A percentile compares a stretch with the other conserved stretches of the same genome.
phyloP scores from a whole-genome alignment of 92 coral and sea anemone species.

The Palythoa grandiflora region DNA sequence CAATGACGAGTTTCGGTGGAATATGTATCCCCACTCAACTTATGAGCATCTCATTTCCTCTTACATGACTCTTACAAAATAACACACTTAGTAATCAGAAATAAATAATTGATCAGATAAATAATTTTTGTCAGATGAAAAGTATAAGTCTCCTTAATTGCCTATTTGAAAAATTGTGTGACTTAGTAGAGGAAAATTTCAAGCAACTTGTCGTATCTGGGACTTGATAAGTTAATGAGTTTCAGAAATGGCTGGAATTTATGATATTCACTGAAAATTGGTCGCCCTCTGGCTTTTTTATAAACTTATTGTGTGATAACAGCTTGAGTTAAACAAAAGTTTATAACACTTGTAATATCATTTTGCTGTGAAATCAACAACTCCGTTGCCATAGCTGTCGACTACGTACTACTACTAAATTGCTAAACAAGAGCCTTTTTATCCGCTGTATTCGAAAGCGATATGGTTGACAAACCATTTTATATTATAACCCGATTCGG shows the following conservation, averaged over 20 bases:
- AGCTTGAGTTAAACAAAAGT: neutral
- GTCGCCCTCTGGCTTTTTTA: neutral
- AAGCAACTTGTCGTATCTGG: too few relatives aligned
- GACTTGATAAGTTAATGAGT: neutral
- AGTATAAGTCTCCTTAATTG: too few relatives aligned
- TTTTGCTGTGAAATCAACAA: neutral
- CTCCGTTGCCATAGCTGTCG: neutral
- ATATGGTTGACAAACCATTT: neutral
- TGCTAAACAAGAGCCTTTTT: neutral
- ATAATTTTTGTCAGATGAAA: too few relatives aligned
- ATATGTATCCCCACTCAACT: too few relatives aligned
- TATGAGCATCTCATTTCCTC: too few relatives aligned
- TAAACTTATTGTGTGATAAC: constrained; percentile 5
- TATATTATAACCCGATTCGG: neutral
- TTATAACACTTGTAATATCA: neutral
- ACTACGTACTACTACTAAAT: neutral
- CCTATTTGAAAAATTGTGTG: too few relatives aligned
- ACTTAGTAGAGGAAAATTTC: too few relatives aligned
- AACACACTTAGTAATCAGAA: too few relatives aligned
- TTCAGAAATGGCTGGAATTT: neutral
- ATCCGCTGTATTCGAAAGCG: neutral
- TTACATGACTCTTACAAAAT: too few relatives aligned
- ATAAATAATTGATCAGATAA: too few relatives aligned
- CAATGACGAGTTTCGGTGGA: too few relatives aligned
- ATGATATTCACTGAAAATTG: neutral